These are phyloP conservation scores for Athene noctua DNA, from an alignment of 2,113 vertebrate genomes.

Conservation along the genomic window DNA sequence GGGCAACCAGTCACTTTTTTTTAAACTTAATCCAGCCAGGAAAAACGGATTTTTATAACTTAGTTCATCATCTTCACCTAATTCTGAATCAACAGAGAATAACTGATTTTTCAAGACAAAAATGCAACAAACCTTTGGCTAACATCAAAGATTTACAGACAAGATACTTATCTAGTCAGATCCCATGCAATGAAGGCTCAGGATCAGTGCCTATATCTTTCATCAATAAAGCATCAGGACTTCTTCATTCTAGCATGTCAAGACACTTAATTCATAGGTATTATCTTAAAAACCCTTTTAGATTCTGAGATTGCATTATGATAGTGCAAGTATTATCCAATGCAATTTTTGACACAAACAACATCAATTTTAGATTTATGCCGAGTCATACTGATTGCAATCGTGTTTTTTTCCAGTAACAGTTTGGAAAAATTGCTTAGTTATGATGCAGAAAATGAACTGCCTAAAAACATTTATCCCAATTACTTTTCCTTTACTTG, in stretches of 20 bases:
- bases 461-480: background rate
- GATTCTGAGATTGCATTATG: background rate
- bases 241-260: background rate
- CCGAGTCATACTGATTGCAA: background rate
- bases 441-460: slow-evolving; percentile 11
- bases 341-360: background rate
- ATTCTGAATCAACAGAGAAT: background rate
- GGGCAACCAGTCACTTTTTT: background rate
- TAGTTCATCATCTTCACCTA: background rate
- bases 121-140: background rate
- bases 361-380: background rate
- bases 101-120: background rate
- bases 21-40: background rate
- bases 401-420: background rate
- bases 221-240: background rate
- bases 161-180: background rate
- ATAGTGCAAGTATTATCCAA: background rate
- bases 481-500: slow-evolving; percentile 30
- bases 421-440: background rate
- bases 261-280: background rate
- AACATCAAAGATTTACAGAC: background rate
- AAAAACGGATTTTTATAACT: background rate
- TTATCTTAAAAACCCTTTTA: background rate
- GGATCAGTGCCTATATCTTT: background rate
- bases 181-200: background rate